A percentile compares a stretch with the other conserved stretches of the same genome.
These are phyloP conservation scores for Drosophila subquinaria DNA, from an alignment of 2,888 invertebrate species.

Conservation along the genomic window DNA sequence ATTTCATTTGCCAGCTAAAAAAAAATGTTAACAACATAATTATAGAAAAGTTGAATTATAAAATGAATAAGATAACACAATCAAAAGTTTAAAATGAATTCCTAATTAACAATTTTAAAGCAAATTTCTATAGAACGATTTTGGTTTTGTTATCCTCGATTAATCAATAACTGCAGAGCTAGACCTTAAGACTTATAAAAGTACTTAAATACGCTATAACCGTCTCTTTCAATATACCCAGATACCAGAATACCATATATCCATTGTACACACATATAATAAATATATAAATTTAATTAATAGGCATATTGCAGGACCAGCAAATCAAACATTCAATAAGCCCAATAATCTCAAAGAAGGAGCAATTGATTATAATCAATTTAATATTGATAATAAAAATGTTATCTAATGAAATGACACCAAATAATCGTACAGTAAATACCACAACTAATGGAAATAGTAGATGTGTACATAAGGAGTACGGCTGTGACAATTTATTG, in stretches of 20 bases:
- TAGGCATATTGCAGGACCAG: conserved; percentile 57
- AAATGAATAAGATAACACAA: conserved; percentile 10
- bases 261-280: conserved; percentile 13
- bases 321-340: conserved; percentile 30
- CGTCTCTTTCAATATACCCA: conserved; percentile 52
- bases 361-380: conserved; percentile 7
- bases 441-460: conserved; percentile 37
- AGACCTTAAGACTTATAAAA: conserved; percentile 33
- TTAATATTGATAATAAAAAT: not conserved
- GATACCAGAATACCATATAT: conserved; percentile 4
- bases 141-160: conserved; percentile 16
- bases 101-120: conserved; percentile 8
- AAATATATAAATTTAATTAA: conserved; percentile 14
- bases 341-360: conserved; percentile 19
- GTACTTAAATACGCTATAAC: conserved; percentile 41
- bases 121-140: conserved; percentile 11
- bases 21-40: not conserved
- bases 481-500: conserved; percentile 81
- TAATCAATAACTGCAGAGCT: conserved; percentile 18
- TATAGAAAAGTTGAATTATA: not conserved
- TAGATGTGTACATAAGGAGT: conserved; percentile 66
- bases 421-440: conserved; percentile 31
- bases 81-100: conserved; percentile 18
- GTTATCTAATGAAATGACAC: conserved; percentile 16
- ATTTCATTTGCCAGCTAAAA: conserved; percentile 12